Evolutionary conservation across 1,140 invertebrate species (phyloP).

Genomic region (Meloidogyne exigua): DNA sequence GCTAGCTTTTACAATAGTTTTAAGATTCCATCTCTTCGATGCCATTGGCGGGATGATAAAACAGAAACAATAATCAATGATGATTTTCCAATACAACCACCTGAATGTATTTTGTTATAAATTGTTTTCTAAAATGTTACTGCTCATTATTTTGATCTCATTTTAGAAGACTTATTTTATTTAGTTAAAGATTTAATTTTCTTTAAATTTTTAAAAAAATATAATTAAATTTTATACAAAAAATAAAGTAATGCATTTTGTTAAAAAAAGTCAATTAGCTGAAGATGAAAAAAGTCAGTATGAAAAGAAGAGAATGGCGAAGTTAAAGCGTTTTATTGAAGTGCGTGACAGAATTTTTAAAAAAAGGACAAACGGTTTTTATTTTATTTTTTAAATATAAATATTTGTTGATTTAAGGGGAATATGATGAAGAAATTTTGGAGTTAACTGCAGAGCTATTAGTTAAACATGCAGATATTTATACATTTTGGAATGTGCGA

Average conservation of each 20-base stretch:
- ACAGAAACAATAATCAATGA: not conserved
- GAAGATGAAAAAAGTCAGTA: slow-evolving; percentile 23
- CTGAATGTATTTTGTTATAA: not conserved
- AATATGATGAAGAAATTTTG: slow-evolving; percentile 51
- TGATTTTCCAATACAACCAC: slow-evolving; percentile 4
- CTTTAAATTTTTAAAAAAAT: not conserved
- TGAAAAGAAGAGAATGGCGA: slow-evolving; percentile 24
- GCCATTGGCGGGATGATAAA: not conserved
- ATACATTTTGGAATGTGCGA: slow-evolving; percentile 53
- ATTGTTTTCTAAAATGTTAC: not conserved
- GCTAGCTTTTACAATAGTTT: not conserved
- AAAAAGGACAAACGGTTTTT: slow-evolving; percentile 27
- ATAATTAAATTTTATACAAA: not conserved
- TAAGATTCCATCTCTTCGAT: not conserved
- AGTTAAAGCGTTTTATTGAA: slow-evolving; percentile 30
- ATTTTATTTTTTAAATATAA: not conserved
- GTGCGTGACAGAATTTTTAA: slow-evolving; percentile 19
- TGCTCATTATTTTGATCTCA: not conserved
- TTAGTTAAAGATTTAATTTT: not conserved
- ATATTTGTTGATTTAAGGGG: slow-evolving; percentile 32
- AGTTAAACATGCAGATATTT: slow-evolving; percentile 49
- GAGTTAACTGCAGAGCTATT: slow-evolving; percentile 36
- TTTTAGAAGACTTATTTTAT: not conserved
- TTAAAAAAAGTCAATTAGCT: slow-evolving; percentile 32
- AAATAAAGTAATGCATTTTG: slow-evolving; percentile 27